Evolutionary conservation across 2,797 vertebrate genomes (phyloP).

Genomic region (Microcaecilia unicolor): DNA sequence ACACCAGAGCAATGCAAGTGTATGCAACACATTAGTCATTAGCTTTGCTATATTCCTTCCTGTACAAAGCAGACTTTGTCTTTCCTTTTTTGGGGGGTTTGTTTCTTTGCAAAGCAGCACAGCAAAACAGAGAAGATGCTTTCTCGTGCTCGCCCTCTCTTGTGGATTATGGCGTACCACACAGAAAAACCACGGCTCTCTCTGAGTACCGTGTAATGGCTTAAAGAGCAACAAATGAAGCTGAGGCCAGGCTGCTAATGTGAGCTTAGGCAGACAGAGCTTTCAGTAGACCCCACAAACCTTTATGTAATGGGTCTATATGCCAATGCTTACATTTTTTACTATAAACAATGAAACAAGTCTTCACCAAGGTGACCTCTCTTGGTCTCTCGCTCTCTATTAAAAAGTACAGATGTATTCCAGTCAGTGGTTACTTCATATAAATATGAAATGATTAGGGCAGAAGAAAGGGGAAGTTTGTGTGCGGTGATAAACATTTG

Average conservation of each 20-base stretch:
- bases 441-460: too few species aligned
- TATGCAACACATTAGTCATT: too few species aligned
- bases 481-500: too few species aligned
- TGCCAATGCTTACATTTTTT: slow-evolving; percentile 14
- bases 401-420: too few species aligned
- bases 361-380: slow-evolving; percentile 9
- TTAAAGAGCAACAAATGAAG: slow-evolving; percentile 11
- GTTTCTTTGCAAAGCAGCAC: slow-evolving; percentile 8
- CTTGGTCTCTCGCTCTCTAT: too few species aligned
- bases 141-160: slow-evolving; percentile 14
- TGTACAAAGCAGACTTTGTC: too few species aligned
- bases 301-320: slow-evolving; percentile 10
- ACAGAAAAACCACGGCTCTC: slow-evolving; percentile 11
- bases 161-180: slow-evolving; percentile 11
- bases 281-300: slow-evolving; percentile 13
- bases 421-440: too few species aligned
- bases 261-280: slow-evolving; percentile 1
- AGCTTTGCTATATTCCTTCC: too few species aligned
- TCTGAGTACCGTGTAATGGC: slow-evolving; percentile 14
- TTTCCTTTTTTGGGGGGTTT: too few species aligned
- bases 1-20: too few species aligned
- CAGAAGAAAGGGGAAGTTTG: too few species aligned
- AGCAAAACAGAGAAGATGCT: slow-evolving; percentile 8
- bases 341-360: slow-evolving; percentile 12
- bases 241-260: slow-evolving; percentile 9